Percentiles rank a stretch among this genome's conserved stretches.
Evolutionary conservation across 2,888 invertebrate species (phyloP).

Genomic region (Drosophila setosimentum): DNA sequence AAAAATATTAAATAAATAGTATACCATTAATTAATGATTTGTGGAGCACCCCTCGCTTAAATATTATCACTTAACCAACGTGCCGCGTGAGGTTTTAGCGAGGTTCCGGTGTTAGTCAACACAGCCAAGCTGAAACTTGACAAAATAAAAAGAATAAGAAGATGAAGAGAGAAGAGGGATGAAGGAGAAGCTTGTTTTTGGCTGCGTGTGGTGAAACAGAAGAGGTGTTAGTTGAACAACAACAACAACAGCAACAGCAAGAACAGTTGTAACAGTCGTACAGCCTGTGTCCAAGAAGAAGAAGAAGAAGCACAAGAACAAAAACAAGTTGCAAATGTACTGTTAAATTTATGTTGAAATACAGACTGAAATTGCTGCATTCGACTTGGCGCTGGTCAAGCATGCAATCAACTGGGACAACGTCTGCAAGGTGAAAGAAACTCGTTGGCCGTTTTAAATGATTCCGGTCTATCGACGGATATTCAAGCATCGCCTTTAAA

Average conservation of each 20-base stretch:
- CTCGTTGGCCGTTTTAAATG: constrained; percentile 49
- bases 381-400: constrained; percentile 51
- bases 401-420: constrained; percentile 64
- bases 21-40: neutral
- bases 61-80: constrained; percentile 29
- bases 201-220: constrained; percentile 22
- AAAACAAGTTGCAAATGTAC: constrained; percentile 73
- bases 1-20: neutral
- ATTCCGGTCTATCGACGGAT: constrained; percentile 41
- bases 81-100: constrained; percentile 30
- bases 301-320: constrained; percentile 12
- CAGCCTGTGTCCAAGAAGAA: constrained; percentile 5
- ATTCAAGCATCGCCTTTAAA: constrained; percentile 32
- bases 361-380: constrained; percentile 62
- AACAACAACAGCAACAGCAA: neutral
- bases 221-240: constrained; percentile 34
- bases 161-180: constrained; percentile 5
- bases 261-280: constrained; percentile 11
- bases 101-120: constrained; percentile 65
- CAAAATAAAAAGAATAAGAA: constrained; percentile 39
- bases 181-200: constrained; percentile 24
- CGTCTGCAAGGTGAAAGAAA: constrained; percentile 67
- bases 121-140: constrained; percentile 51
- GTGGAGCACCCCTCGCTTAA: constrained; percentile 18
- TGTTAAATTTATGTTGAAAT: constrained; percentile 70